These are phyloP conservation scores for Mesoligia furuncula DNA, from an alignment of 2,888 invertebrate genomes.

Conservation along the genomic window DNA sequence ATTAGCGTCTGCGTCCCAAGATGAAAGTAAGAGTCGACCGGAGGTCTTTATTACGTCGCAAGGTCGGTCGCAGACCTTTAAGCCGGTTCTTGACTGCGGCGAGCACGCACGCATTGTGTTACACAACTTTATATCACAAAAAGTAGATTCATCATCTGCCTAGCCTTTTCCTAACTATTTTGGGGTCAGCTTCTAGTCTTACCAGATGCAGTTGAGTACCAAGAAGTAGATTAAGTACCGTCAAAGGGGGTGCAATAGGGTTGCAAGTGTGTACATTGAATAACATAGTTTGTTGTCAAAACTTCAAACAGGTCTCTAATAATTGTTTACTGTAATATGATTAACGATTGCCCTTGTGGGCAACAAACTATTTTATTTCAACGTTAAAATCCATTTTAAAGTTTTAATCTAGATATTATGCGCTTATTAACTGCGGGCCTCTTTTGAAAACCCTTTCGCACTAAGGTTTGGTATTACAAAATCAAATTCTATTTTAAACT, in stretches of 20 bases:
- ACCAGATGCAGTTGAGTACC: neutral
- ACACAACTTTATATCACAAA: neutral
- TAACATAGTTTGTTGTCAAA: neutral
- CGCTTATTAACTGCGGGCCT: too few relatives aligned
- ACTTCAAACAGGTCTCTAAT: too few relatives aligned
- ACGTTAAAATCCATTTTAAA: too few relatives aligned
- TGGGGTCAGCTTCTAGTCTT: neutral
- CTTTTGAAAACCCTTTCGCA: too few relatives aligned
- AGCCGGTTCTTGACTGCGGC: constrained; percentile 22
- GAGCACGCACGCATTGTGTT: constrained; percentile 5
- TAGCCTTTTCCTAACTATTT: neutral
- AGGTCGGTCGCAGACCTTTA: constrained; percentile 52
- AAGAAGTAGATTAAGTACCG: neutral
- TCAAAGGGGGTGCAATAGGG: neutral
- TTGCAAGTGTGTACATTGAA: neutral
- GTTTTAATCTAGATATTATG: too few relatives aligned
- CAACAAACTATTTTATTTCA: too few relatives aligned
- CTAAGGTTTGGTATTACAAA: too few relatives aligned
- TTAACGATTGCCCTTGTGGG: too few relatives aligned
- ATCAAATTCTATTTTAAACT: neutral
- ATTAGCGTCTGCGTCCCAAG: constrained; percentile 39
- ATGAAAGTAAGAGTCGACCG: constrained; percentile 60
- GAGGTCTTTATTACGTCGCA: constrained; percentile 51
- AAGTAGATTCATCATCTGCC: too few relatives aligned
- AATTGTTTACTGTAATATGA: too few relatives aligned